Conservation (phyloP, 2,113 vertebrate genomes). For the Progne subis region DNA sequence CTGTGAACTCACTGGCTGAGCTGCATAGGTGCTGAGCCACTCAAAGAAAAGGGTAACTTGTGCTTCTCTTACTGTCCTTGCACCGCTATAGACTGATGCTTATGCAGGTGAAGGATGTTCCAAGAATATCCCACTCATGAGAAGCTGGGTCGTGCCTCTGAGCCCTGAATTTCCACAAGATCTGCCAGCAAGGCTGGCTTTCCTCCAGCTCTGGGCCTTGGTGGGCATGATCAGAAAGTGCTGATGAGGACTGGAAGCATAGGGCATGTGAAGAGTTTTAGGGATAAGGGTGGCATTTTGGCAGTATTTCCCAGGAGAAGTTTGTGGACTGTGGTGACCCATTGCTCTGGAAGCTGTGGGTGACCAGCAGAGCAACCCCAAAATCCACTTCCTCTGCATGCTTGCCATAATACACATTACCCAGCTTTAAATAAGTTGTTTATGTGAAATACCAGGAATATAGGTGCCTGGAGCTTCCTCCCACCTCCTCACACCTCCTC, state of each 20-base stretch:
- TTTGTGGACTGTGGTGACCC: neutral
- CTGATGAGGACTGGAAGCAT: neutral
- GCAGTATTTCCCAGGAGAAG: neutral
- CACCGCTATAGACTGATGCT: neutral
- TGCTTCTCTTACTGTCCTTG: neutral
- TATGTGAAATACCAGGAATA: neutral
- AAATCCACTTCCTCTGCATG: neutral
- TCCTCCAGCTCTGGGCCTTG: neutral
- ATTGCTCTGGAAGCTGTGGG: neutral
- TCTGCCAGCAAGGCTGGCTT: neutral
- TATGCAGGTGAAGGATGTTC: neutral
- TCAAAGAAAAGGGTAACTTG: neutral
- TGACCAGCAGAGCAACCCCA: neutral
- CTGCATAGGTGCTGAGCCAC: neutral
- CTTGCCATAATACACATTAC: neutral
- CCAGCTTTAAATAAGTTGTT: constrained; percentile 30
- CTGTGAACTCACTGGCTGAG: neutral
- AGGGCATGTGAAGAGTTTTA: neutral
- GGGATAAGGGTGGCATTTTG: neutral
- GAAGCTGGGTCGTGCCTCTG: neutral
- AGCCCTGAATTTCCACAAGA: neutral
- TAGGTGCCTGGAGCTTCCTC: constrained; percentile 36
- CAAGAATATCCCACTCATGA: neutral
- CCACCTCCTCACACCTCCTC: constrained; percentile 31
- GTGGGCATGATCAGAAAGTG: neutral